Base-by-base conservation (phyloP, 2,888 invertebrate species). In the Tineola bisselliella region DNA sequence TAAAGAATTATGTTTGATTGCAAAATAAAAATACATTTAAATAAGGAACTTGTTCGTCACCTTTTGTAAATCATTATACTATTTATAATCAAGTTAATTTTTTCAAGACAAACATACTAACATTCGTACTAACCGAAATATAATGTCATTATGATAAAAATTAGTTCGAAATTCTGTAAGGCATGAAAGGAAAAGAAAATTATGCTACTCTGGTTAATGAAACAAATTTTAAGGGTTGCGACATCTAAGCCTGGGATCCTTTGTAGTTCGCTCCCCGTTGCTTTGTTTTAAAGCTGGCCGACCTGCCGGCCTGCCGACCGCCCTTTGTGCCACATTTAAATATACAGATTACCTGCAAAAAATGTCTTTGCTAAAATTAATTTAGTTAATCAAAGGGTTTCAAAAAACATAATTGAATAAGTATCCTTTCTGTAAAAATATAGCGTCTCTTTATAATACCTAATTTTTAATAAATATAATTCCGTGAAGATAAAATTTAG, bases 231-330 rank as follows among this genome's bases (percentile, higher is more conserved):
- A 77, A 74, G 77, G 77, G 77, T 74, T 74, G 79, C 74, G 77
- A 79, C 82, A 77, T 82, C 81, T 81, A 81, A 81, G 77, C 79
- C 79, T 78, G 79, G 76, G 79, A 78, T 76, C 79, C 81, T 84
- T 84, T 84, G 84, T 84, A 79, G 79, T 78, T 76, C 70, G 75
- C 70, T 63, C 66, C 67, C 67, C 68, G 69, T 63, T 70, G 76
- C 77, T 79, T 82, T 80, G 81, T 77, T 71, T 72, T 68, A 71
- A 71, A 76, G 73, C 76, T 72, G 69, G 64, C 66, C 74, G 72
- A 73, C 75, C 76, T 70, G 69, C 69, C 52, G 75, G 73, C 71
- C 72, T 70, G 38, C 38, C 25, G 5, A 10, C 72, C 71, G 72
- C 70, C 77, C 77, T 84, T 83, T 84, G 81, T 80, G 75, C 52